A percentile compares a stretch with the other conserved stretches of the same genome.
Evolutionary conservation across 1,140 invertebrate species (phyloP).

Genomic region (Tetragnatha versicolor): DNA sequence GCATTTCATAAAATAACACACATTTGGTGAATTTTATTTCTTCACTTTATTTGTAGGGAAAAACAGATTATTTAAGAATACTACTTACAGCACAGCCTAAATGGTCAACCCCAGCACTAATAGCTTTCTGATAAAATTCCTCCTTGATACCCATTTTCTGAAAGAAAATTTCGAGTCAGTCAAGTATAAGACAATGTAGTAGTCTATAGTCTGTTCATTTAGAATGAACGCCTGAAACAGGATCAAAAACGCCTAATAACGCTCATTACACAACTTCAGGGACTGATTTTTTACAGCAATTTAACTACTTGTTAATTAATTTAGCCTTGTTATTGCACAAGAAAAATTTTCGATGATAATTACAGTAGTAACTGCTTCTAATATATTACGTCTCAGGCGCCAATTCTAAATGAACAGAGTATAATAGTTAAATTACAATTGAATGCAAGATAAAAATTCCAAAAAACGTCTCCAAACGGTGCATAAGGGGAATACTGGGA

Average conservation of each 20-base stretch:
- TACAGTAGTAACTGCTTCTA: too few species aligned
- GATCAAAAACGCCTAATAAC: neutral
- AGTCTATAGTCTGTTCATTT: neutral
- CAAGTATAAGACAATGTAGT: neutral
- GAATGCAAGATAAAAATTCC: too few species aligned
- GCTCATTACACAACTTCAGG: neutral
- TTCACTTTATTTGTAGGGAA: neutral
- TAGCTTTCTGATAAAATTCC: slow-evolving; percentile 77
- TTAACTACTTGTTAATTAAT: neutral
- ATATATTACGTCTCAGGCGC: too few species aligned
- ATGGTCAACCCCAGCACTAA: slow-evolving; percentile 65
- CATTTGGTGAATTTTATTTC: too few species aligned
- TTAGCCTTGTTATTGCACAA: neutral
- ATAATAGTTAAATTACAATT: too few species aligned
- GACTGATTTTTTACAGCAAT: neutral
- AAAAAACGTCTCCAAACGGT: too few species aligned
- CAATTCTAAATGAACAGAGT: too few species aligned
- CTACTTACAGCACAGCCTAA: slow-evolving; percentile 43
- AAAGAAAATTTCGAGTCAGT: slow-evolving; percentile 44
- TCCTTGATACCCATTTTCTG: slow-evolving; percentile 80
- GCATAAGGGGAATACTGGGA: too few species aligned
- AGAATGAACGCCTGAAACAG: neutral
- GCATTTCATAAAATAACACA: neutral
- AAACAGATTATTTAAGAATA: neutral
- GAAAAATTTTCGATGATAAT: too few species aligned